Base-by-base conservation (phyloP, 2,797 vertebrate species). In the Tiaroga cobitis region DNA sequence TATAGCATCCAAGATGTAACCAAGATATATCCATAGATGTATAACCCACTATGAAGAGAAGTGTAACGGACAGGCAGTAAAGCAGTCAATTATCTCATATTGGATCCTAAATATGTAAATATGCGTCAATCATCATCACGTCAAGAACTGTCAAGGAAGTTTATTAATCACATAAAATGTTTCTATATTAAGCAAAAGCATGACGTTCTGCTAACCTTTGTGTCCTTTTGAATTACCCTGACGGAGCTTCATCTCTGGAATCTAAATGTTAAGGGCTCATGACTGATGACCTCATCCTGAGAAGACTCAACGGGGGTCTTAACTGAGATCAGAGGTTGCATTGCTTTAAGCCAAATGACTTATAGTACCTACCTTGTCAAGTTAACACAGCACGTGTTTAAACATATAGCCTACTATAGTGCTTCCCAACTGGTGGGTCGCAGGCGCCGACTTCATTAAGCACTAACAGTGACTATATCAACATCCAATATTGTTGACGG, bases 101-200 rank as follows among this genome's bases (percentile, higher is more conserved):
- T 72, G 18, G 37, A 70, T 56, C 32, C 26, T 41, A 29, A 13
- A 15, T 46, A 32, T 43, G 15, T 67, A 67, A 5, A 51, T 61
- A 11, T 61, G 32, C 15, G 37, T 81, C 63, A 37, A 54, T 87
- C 78, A 77, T 63, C 78, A 76, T 43, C 39, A 61, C 0, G 3
- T 13, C 65, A 51, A 41, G 67, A 83, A 13, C 51, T 54, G 56
- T 76, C 41, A 39, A 37, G 61, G 29, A 68, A 2, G n/a, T 49
- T 34, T 79, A 67, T 73, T 77, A 84, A 68, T 26, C 21, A 21
- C 19, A 69, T 46, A 63, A 51, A 67, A 65, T 24, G 34, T 59
- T 75, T 29, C 82, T 80, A 80, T 72, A 39, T 84, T 84, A 84
- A 87, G 61, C 54, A 32, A 85, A 85, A 78, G 65, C 73, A 72